These are phyloP conservation scores for Pseudomyrmex flavicornis DNA, from an alignment of 1,140 invertebrate genomes.

Conservation along the genomic window DNA sequence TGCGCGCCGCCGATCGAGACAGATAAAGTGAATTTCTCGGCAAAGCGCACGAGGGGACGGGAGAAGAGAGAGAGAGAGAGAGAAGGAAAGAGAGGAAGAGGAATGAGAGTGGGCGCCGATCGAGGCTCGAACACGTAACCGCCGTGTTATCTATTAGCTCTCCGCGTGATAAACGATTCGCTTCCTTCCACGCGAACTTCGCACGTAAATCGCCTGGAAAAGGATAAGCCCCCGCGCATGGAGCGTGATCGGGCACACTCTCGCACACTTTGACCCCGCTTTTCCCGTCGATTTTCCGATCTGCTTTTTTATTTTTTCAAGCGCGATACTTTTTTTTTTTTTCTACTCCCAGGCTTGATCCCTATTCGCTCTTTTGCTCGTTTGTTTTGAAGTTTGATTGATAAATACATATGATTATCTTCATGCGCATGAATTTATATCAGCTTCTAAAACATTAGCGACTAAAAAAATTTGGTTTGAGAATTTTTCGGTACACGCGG, in stretches of 20 bases:
- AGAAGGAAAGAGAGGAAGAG: not conserved
- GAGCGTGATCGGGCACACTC: conserved; percentile 27
- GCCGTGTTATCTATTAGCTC: conserved; percentile 78
- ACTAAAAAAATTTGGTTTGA: not conserved
- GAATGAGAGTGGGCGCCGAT: conserved; percentile 59
- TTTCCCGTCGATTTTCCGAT: conserved; percentile 45
- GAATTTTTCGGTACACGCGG: not conserved
- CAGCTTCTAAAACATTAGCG: too few species aligned
- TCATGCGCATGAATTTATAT: too few species aligned
- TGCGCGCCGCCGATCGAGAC: conserved; percentile 64
- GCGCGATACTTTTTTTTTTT: conserved; percentile 16
- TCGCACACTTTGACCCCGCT: conserved; percentile 31
- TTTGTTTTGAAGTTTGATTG: not conserved
- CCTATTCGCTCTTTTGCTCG: not conserved
- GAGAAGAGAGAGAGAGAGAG: not conserved
- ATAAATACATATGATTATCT: too few species aligned
- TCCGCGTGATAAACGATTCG: conserved; percentile 77
- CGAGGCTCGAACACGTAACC: conserved; percentile 74
- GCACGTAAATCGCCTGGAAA: conserved; percentile 77
- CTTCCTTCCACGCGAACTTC: conserved; percentile 77
- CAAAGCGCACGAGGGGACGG: not conserved
- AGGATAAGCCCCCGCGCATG: conserved; percentile 73
- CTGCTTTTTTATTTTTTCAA: conserved; percentile 48
- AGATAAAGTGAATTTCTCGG: conserved; percentile 73
- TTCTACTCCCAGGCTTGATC: not conserved